Evolutionary conservation across 2,113 vertebrate species (phyloP).

Genomic region (Oncorhynchus mykiss): DNA sequence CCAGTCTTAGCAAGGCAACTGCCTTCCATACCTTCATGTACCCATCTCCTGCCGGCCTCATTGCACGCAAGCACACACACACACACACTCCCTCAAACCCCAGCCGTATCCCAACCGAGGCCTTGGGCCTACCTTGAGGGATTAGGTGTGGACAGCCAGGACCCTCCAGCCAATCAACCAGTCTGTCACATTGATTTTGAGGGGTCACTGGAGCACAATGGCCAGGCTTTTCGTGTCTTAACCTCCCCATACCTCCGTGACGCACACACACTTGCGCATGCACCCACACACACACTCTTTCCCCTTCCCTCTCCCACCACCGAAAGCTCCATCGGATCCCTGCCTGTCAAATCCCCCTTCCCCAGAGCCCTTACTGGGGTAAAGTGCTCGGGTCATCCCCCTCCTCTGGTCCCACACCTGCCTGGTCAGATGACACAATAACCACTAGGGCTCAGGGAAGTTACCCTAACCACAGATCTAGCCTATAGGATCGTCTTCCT

Average conservation of each 20-base stretch:
- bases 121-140: conserved; percentile 73
- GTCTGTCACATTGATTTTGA: conserved; percentile 78
- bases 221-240: conserved; percentile 77
- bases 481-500: background rate
- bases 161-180: conserved; percentile 77
- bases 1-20: conserved; percentile 51
- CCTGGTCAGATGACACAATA: conserved; percentile 66
- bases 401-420: conserved; percentile 42
- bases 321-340: conserved; percentile 48
- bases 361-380: conserved; percentile 53
- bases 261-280: conserved; percentile 5
- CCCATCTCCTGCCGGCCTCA: conserved; percentile 17
- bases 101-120: conserved; percentile 27
- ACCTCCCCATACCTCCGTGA: conserved; percentile 44
- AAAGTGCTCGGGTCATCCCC: conserved; percentile 44
- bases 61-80: conserved; percentile 7
- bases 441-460: conserved; percentile 50
- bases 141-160: conserved; percentile 79
- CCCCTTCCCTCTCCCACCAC: conserved; percentile 4
- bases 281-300: conserved; percentile 7
- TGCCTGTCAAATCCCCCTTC: conserved; percentile 59
- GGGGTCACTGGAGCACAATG: conserved; percentile 75
- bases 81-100: conserved; percentile 16
- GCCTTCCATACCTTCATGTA: conserved; percentile 43
- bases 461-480: background rate